Base-by-base conservation (phyloP, 2,888 invertebrate genomes). In the Protonemura montana region DNA sequence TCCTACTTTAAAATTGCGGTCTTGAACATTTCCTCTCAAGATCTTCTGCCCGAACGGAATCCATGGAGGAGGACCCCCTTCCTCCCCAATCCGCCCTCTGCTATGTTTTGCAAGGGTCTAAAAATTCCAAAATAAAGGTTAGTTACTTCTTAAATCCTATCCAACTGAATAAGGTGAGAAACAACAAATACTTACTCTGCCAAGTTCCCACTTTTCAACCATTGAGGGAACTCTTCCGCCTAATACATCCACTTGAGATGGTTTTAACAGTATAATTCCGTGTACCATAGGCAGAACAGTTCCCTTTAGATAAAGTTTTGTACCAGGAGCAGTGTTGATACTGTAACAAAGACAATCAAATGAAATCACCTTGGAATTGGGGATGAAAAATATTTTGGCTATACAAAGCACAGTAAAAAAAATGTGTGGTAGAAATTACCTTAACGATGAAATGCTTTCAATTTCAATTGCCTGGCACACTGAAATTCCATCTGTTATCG, bases 61-160 rank as follows among this genome's bases (percentile, higher is more conserved):
- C 97, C 98, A 98, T 76, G 96, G 95, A 78, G 97, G 98, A 0
- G 98, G 97, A 0, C 96, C 97, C 88, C 96, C 96, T 89, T 96
- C 95, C 86, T 93, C 94, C 7, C 93, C 93, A 86, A 93, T 92
- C 59, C 94, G 93, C 85, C 93, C 93, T 92, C 90, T 88, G 88
- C 90, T 90, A 90, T 94, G 94, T 89, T 94, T 94, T 3, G 94
- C 93, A 89, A 95, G 92, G 88, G 94, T 94, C 89, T 94, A 91
- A 0, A 89, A 89, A 76, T 25, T 78, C 10, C 28, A 59, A 21
- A 59, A 21, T 59, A 59, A 10, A 59, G 59, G 3, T 13, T 7
- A 21, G 59, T 1, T 59, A n/a, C n/a, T n/a, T n/a, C n/a, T n/a
- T n/a, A n/a, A n/a, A n/a, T n/a, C n/a, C n/a, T n/a, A n/a, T n/a